phyloP scores from a whole-genome alignment of 2,113 vertebrate genomes.

The Microtus pennsylvanicus region DNA sequence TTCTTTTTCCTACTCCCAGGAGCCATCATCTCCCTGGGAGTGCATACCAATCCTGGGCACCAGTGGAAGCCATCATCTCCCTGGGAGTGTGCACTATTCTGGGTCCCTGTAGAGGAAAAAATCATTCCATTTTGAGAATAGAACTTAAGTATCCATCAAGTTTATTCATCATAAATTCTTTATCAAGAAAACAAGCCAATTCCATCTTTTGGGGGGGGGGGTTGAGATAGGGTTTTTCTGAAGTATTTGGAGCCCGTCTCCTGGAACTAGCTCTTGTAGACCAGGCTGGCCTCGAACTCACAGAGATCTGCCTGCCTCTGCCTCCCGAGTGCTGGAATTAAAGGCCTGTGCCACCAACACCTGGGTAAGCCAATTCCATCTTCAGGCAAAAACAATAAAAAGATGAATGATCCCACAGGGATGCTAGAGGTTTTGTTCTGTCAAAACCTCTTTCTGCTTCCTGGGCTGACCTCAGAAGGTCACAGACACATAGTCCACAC shows the following conservation, averaged over 20 bases:
- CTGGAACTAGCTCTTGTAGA: too few relatives aligned
- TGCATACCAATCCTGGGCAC: too few relatives aligned
- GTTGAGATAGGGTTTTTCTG: too few relatives aligned
- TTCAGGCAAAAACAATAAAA: background rate
- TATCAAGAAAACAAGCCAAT: background rate
- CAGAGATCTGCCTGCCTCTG: too few relatives aligned
- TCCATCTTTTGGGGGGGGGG: background rate
- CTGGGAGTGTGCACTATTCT: fast-evolving
- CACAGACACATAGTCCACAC: background rate
- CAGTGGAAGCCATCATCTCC: background rate
- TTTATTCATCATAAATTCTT: background rate
- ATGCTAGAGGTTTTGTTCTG: background rate
- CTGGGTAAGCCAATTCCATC: background rate
- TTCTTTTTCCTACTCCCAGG: background rate
- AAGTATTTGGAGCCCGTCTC: too few relatives aligned
- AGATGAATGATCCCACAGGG: too few relatives aligned
- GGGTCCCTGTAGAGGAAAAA: background rate
- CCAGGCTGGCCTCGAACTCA: too few relatives aligned
- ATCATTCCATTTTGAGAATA: background rate
- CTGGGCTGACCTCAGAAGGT: background rate
- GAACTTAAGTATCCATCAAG: background rate
- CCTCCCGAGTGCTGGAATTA: too few relatives aligned
- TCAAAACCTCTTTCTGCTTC: too few relatives aligned
- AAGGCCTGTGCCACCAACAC: too few relatives aligned
- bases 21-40: background rate